A percentile compares a stretch with the other conserved stretches of the same genome.
These are phyloP conservation scores for Drosophila melanica DNA, from an alignment of 1,140 invertebrate species.

Conservation along the genomic window DNA sequence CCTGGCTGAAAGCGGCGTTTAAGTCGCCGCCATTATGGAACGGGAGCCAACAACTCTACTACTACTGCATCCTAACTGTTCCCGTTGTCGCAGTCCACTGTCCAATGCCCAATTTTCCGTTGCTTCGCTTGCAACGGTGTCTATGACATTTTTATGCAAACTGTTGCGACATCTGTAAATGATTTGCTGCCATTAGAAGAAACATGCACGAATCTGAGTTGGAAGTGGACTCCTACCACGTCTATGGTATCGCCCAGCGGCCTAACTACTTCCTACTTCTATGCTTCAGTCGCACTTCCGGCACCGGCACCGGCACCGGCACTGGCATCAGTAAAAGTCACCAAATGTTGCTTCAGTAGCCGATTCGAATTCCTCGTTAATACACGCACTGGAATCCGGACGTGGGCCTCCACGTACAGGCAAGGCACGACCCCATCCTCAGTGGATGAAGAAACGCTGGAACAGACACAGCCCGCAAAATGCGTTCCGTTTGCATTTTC, in stretches of 20 bases:
- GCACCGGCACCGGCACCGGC: conserved; percentile 7
- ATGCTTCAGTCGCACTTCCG: conserved; percentile 55
- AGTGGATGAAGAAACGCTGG: conserved; percentile 9
- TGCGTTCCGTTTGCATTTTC: conserved; percentile 67
- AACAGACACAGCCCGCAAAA: conserved; percentile 57
- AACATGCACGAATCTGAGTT: neutral
- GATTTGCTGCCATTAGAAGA: conserved; percentile 75
- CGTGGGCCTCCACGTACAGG: neutral
- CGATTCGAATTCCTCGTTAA: conserved; percentile 13
- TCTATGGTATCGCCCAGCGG: neutral
- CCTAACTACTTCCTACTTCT: conserved; percentile 64
- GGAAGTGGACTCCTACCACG: conserved; percentile 6
- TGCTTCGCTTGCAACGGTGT: conserved; percentile 22
- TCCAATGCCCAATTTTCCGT: neutral
- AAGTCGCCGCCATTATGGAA: conserved; percentile 45
- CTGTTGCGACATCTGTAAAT: conserved; percentile 79
- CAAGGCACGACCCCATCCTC: neutral
- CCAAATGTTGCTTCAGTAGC: conserved; percentile 40
- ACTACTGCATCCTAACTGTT: neutral
- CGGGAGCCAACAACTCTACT: neutral
- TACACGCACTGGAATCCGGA: conserved; percentile 12
- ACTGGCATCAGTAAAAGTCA: conserved; percentile 42
- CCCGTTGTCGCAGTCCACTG: neutral
- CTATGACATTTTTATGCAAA: conserved; percentile 77
- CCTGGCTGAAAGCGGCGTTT: conserved; percentile 76